Percentiles rank a stretch among this genome's conserved stretches.
These are phyloP conservation scores for Pogoniulus pusillus DNA, from an alignment of 2,797 vertebrate species.

Conservation along the genomic window DNA sequence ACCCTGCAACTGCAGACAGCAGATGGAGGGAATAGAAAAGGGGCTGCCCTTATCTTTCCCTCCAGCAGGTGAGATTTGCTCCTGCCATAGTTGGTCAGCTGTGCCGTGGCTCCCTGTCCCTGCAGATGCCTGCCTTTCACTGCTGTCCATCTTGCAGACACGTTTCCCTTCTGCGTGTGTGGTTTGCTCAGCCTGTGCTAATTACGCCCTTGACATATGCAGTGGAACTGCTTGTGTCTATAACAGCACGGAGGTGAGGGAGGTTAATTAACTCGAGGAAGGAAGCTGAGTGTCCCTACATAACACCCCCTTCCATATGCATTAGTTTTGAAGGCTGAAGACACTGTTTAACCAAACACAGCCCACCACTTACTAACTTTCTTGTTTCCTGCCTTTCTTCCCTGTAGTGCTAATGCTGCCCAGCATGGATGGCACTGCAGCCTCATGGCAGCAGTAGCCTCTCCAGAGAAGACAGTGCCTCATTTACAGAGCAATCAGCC, in stretches of 20 bases:
- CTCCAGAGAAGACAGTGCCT: neutral
- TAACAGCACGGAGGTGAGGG: slow-evolving; percentile 62
- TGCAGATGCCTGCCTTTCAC: neutral
- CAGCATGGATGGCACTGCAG: neutral
- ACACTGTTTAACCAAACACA: slow-evolving; percentile 39
- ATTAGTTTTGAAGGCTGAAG: slow-evolving; percentile 53
- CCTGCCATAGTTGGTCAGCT: neutral
- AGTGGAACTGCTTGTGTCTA: slow-evolving; percentile 64
- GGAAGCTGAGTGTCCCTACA: slow-evolving; percentile 58
- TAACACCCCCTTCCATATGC: slow-evolving; percentile 59
- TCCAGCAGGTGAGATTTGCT: neutral
- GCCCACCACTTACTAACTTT: neutral
- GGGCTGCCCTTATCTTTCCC: neutral
- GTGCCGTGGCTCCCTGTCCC: neutral
- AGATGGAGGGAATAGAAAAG: neutral
- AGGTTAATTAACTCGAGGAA: slow-evolving; percentile 79
- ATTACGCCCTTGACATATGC: slow-evolving; percentile 69
- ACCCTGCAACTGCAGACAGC: neutral
- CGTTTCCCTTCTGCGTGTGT: neutral
- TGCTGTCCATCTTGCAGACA: slow-evolving; percentile 13
- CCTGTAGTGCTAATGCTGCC: neutral
- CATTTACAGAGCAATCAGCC: neutral
- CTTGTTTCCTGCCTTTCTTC: neutral
- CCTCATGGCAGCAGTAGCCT: neutral
- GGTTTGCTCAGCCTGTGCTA: slow-evolving; percentile 71